These are phyloP conservation scores for Stegodyphus dumicola DNA, from an alignment of 1,140 invertebrate genomes.

Conservation along the genomic window DNA sequence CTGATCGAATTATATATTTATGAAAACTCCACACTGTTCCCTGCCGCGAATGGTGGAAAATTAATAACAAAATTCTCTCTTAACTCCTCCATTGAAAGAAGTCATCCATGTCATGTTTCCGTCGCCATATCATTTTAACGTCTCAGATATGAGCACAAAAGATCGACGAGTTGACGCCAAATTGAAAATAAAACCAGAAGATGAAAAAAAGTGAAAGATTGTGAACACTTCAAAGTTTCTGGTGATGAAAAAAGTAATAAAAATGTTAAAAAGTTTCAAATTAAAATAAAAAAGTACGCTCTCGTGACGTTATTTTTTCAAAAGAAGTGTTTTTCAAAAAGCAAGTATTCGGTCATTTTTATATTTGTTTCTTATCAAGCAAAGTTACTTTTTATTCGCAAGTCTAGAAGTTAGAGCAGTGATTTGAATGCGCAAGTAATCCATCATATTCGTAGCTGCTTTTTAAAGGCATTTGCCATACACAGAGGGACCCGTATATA, in stretches of 20 bases:
- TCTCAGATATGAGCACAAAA: not conserved
- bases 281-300: not conserved
- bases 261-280: not conserved
- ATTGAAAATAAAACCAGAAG: slow-evolving; percentile 15
- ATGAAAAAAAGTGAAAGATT: not conserved
- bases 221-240: not conserved
- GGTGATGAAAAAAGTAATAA: not conserved
- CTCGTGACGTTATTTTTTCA: not conserved
- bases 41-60: not conserved
- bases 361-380: slow-evolving; percentile 46
- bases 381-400: slow-evolving; percentile 47
- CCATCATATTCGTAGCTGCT: slow-evolving; percentile 25
- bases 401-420: slow-evolving; percentile 21
- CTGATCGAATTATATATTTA: not conserved
- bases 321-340: not conserved
- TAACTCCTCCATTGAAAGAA: not conserved
- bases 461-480: slow-evolving; percentile 38
- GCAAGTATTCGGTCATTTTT: not conserved
- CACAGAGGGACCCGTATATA: not conserved
- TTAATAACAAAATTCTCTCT: not conserved
- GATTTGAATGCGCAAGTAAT: slow-evolving; percentile 37
- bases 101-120: not conserved
- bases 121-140: not conserved
- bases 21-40: not conserved
- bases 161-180: slow-evolving; percentile 13